Conservation (phyloP, 1,140 invertebrate genomes). For the Augochlora pura region DNA sequence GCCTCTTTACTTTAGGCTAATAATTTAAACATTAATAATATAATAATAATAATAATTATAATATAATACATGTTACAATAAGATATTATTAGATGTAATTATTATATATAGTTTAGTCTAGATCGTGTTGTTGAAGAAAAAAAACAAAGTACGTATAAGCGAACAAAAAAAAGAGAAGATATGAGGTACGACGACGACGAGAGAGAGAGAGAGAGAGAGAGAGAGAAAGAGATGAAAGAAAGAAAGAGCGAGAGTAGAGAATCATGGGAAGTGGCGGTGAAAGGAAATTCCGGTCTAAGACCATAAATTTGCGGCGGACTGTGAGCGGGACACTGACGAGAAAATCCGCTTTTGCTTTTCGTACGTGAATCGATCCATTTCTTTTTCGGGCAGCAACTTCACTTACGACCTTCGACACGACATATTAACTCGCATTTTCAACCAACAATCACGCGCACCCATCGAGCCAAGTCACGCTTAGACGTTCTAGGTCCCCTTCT, state of each 20-base stretch:
- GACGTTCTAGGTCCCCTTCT: background rate
- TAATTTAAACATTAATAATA: slow-evolving; percentile 79
- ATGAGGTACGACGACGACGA: slow-evolving; percentile 39
- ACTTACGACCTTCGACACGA: slow-evolving; percentile 14
- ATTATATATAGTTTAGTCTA: slow-evolving; percentile 81
- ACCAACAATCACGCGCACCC: slow-evolving; percentile 4
- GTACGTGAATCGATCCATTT: slow-evolving; percentile 22
- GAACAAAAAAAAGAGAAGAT: slow-evolving; percentile 62
- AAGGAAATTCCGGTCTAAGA: slow-evolving; percentile 74
- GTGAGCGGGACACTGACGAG: slow-evolving; percentile 60
- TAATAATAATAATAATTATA: slow-evolving; percentile 76
- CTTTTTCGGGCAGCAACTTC: slow-evolving; percentile 17
- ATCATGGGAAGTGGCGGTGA: slow-evolving; percentile 33
- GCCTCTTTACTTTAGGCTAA: slow-evolving; percentile 80
- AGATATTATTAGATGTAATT: slow-evolving; percentile 82
- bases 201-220: slow-evolving; percentile 24
- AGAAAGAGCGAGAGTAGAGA: slow-evolving; percentile 7
- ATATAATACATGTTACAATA: slow-evolving; percentile 81
- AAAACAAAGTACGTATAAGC: slow-evolving; percentile 77
- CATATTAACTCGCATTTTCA: background rate
- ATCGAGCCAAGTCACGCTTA: slow-evolving; percentile 15
- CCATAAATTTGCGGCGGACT: slow-evolving; percentile 72
- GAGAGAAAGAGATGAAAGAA: slow-evolving; percentile 31
- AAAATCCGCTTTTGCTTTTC: slow-evolving; percentile 49
- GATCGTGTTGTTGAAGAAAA: slow-evolving; percentile 80